phyloP scores from a whole-genome alignment of 2,888 invertebrate species.

The Eilema griseolum region DNA sequence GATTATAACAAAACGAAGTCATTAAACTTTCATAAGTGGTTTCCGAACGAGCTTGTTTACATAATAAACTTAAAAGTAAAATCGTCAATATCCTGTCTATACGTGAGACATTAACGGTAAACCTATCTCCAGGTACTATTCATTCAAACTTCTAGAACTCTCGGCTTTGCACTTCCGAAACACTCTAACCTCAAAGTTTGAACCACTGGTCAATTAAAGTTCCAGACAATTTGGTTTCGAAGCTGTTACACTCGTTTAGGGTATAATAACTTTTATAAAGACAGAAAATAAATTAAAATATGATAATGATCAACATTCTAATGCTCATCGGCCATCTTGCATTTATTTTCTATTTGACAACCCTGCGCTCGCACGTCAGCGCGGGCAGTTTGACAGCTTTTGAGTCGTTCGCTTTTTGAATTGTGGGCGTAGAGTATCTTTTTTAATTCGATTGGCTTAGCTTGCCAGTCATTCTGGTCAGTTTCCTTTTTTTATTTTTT shows the following conservation, averaged over 20 bases:
- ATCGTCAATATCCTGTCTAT: neutral
- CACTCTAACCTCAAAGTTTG: conserved; percentile 21
- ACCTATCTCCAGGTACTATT: neutral
- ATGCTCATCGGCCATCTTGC: neutral
- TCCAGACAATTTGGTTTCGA: conserved; percentile 4
- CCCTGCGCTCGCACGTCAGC: conserved; percentile 45
- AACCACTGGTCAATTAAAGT: conserved; percentile 18
- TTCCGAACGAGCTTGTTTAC: neutral
- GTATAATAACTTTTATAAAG: neutral
- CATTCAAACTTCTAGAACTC: neutral
- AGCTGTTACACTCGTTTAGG: neutral
- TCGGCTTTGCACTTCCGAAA: conserved; percentile 1
- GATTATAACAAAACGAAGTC: neutral
- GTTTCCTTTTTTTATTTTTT: conserved; percentile 44
- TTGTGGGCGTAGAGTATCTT: conserved; percentile 72
- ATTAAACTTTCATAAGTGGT: neutral
- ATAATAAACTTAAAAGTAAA: neutral
- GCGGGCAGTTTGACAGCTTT: conserved; percentile 84
- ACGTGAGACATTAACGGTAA: neutral
- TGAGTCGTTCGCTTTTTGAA: conserved; percentile 84
- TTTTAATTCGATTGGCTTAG: conserved; percentile 73
- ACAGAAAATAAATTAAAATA: neutral
- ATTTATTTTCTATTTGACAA: conserved; percentile 23
- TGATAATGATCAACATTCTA: neutral
- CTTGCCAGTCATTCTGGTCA: conserved; percentile 62